These are phyloP conservation scores for Omphaloscelis lunosa DNA, from an alignment of 2,888 invertebrate genomes.

Conservation along the genomic window DNA sequence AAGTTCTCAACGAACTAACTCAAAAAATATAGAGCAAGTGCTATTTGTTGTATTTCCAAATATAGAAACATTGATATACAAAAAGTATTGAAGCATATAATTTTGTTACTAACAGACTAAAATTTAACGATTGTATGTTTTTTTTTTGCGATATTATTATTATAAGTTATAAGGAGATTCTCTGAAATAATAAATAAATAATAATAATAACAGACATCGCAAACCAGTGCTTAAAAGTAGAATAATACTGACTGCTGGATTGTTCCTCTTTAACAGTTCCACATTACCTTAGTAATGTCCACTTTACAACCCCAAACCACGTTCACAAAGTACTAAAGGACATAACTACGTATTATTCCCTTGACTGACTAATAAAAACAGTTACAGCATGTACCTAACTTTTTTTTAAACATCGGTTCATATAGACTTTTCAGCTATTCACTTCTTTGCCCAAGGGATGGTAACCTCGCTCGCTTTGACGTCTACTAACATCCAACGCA, in stretches of 20 bases:
- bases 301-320: constrained; percentile 18
- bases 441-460: constrained; percentile 46
- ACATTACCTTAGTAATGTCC: background rate
- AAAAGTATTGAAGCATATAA: too few relatives aligned
- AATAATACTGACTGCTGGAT: background rate
- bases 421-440: constrained; percentile 47
- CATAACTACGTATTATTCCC: constrained; percentile 40
- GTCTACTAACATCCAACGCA: constrained; percentile 58
- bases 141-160: too few relatives aligned
- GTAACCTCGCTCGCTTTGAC: constrained; percentile 60
- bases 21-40: background rate
- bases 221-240: background rate
- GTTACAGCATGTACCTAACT: constrained; percentile 37
- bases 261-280: background rate
- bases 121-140: too few relatives aligned
- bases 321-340: constrained; percentile 25
- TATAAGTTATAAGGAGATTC: too few relatives aligned
- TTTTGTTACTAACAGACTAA: too few relatives aligned
- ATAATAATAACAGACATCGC: too few relatives aligned
- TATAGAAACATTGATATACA: background rate
- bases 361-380: constrained; percentile 35
- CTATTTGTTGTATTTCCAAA: background rate
- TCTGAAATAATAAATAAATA: too few relatives aligned
- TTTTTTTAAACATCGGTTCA: constrained; percentile 35
- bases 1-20: background rate